Evolutionary conservation across 2,888 invertebrate genomes (phyloP), one percentile per base, ranked within the genome.

Genomic region (Dendrolimus pini): DNA sequence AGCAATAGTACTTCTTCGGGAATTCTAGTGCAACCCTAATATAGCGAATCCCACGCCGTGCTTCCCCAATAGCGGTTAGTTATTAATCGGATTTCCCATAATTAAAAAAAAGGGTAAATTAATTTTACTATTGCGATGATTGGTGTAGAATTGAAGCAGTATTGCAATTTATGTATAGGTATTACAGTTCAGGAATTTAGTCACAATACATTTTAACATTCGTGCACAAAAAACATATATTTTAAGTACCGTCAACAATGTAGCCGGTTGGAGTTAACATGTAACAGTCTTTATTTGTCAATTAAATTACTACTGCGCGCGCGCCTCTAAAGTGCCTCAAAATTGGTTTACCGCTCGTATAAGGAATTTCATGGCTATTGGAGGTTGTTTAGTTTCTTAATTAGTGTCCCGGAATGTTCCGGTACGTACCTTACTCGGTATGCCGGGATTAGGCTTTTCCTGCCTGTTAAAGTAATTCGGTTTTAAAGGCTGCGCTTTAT

Each of bases 301-400:
- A 82, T 82, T 78, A 82, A 79, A 82, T 82, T 82, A 82, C 74
- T 70, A 74, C 68, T 69, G 74, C 74, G 77, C 77, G 72, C 79
- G 77, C 75, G 74, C 72, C 70, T 71, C 74, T 72, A 79, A 83
- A 85, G 84, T 83, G 83, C 76, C 75, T 78, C 75, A 74, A 78
- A 87, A 88, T 86, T 85, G 80, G 82, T 86, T 87, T 86, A 82
- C 80, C 83, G 81, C 78, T 78, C 72, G 66, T 77, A 83, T 85
- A 85, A 83, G 86, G 84, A 86, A 86, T 89, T 89, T 85, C 84
- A 84, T 86, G 80, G 84, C 80, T 82, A 82, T 87, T 82, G 80
- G 79, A 68, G 73, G 77, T 79, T 86, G 82, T 85, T 88, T 85
- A 82, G 78, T 73, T 75, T 78, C 77, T 82, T 89, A 88, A 89